Evolutionary conservation across 2,888 invertebrate species (phyloP).

Genomic region (Ferrisia virgata): DNA sequence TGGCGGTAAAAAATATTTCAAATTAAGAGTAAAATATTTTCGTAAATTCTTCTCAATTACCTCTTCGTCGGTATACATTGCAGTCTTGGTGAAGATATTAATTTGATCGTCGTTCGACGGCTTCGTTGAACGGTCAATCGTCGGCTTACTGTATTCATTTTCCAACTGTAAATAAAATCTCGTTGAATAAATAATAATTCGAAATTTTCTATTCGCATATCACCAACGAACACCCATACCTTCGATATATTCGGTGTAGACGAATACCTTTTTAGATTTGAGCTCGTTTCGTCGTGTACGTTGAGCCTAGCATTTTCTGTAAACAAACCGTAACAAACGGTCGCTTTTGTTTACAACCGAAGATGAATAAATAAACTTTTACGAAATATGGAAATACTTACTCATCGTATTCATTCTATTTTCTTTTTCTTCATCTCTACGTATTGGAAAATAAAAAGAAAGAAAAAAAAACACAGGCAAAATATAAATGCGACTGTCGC

Average conservation of each 20-base stretch:
- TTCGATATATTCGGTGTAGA: conserved; percentile 44
- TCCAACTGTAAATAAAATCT: conserved; percentile 7
- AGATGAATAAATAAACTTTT: background rate
- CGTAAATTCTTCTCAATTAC: background rate
- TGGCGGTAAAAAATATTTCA: background rate
- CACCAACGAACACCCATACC: conserved; percentile 7
- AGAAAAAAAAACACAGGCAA: background rate
- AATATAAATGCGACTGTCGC: background rate
- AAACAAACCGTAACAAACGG: too few relatives aligned
- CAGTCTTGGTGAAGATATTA: background rate
- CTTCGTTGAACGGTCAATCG: conserved; percentile 30
- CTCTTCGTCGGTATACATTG: background rate
- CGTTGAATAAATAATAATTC: background rate
- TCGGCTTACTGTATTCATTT: conserved; percentile 26
- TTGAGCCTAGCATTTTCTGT: background rate
- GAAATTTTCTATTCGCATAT: background rate
- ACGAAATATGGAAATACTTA: background rate
- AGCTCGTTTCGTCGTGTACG: background rate
- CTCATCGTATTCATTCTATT: conserved; percentile 12
- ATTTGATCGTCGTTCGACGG: conserved; percentile 35
- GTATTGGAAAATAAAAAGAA: background rate
- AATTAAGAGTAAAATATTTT: too few relatives aligned
- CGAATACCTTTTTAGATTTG: conserved; percentile 27
- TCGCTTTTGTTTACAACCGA: background rate
- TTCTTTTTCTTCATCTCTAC: conserved; percentile 14